Conservation (phyloP, 2,113 vertebrate genomes). For the Recurvirostra avosetta region DNA sequence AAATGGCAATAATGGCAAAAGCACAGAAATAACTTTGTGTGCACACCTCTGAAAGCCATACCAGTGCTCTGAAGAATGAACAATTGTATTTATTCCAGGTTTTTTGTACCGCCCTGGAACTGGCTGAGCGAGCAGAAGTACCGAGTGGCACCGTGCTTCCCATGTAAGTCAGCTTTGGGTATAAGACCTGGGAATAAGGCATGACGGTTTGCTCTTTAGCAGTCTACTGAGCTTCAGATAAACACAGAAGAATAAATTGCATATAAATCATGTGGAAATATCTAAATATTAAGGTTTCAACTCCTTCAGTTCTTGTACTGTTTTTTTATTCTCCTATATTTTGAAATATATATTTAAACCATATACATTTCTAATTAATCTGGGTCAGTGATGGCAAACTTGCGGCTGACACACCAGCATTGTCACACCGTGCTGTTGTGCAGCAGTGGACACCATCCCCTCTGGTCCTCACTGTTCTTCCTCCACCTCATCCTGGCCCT, state of each 20-base stretch:
- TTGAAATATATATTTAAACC: background rate
- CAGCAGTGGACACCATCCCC: accelerated
- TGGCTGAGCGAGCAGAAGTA: background rate
- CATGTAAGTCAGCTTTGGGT: background rate
- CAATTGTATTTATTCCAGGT: background rate
- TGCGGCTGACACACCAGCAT: background rate
- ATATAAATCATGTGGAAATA: background rate
- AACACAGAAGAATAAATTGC: background rate
- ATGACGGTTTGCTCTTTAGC: background rate
- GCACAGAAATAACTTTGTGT: background rate
- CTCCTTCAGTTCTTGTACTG: background rate
- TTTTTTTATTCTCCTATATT: background rate
- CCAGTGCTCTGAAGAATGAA: background rate
- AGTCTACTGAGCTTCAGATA: background rate
- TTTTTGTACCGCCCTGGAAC: background rate
- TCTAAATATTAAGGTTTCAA: background rate
- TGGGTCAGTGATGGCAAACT: background rate
- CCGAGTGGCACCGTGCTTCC: background rate
- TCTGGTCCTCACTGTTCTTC: background rate
- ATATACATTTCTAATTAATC: background rate
- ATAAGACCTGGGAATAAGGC: background rate
- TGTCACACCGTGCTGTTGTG: background rate
- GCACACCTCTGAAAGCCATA: background rate
- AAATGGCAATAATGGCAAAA: background rate
- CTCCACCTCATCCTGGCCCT: background rate